Evolutionary conservation across 2,113 vertebrate genomes (phyloP).

Genomic region (Petroica traversi): DNA sequence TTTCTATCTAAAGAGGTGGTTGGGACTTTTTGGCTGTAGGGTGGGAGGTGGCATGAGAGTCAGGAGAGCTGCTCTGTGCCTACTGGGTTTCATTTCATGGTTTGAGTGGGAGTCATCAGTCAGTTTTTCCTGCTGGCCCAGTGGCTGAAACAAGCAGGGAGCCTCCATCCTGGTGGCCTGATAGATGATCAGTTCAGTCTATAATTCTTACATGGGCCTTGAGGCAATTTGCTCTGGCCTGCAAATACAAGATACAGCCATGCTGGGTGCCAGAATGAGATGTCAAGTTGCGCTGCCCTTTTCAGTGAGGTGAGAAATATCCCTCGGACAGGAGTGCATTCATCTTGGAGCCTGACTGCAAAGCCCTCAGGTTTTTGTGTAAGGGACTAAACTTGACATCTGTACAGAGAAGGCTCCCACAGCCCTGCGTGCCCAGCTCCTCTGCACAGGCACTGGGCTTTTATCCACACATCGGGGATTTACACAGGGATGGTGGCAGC

Average conservation of each 20-base stretch:
- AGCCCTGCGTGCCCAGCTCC: neutral
- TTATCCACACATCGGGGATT: fast-evolving
- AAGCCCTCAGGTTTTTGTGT: neutral
- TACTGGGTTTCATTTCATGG: neutral
- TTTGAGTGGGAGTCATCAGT: neutral
- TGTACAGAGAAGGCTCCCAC: neutral
- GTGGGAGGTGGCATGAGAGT: neutral
- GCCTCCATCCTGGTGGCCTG: neutral
- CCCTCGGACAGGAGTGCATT: fast-evolving
- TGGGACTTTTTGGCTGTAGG: neutral
- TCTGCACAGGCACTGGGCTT: neutral
- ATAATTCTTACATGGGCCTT: neutral
- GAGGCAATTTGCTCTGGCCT: neutral
- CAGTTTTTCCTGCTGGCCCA: neutral
- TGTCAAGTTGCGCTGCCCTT: neutral
- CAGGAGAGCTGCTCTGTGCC: neutral
- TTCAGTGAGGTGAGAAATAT: neutral
- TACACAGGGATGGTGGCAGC: neutral
- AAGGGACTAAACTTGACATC: neutral
- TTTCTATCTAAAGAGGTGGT: neutral
- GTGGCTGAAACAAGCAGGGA: neutral
- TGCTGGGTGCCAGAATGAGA: slow-evolving; percentile 1
- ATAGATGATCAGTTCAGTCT: neutral
- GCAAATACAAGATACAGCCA: neutral
- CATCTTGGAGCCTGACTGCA: neutral